Evolutionary conservation across 1,140 invertebrate species (phyloP), one percentile per base, ranked within the genome.

Genomic region (Helicorthomorpha holstii): DNA sequence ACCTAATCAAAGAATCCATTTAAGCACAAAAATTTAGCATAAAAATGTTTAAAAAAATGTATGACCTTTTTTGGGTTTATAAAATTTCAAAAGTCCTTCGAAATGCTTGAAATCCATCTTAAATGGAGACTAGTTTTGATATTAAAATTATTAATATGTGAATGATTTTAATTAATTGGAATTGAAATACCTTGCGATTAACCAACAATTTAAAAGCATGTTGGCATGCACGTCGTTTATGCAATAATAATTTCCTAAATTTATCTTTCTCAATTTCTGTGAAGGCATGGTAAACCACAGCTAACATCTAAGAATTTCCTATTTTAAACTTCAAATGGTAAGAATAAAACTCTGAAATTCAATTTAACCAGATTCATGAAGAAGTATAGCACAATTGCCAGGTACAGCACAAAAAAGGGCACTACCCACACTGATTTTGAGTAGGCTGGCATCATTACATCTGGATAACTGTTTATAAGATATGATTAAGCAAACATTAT

Each of bases 381-480:
- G 27, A 91, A 81, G 63, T 90, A 92, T 0, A 93, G 70, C 59
- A 85, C 82, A 21, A 83, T 81, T 49, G 80, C 80, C 24, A 93
- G 76, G 64, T 91, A 93, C 1, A 81, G 75, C 49, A 91, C 81
- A 66, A 91, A 91, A 65, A 89, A 91, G 42, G 87, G 66, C n/a
- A 81, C 79, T 59, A 83, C 83, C 77, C 80, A 88, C 61, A 79
- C 81, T 19, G 76, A 82, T 59, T 74, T 73, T 1, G 81, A 77
- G 69, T 88, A 91, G 0, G 86, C 81, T 12, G 83, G 85, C 86
- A 93, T 90, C 87, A 91, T 91, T 7, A 93, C 85, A 68, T 91
- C 87, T 22, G 87, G 87, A 70, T 83, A 91, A 68, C 85, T 90
- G 66, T 27, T 52, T 52, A 27, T 26, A 4, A 34, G 16, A 34